Percentiles rank a stretch among this genome's conserved stretches.
These are phyloP conservation scores for Amphiprion ocellaris DNA, from an alignment of 2,113 vertebrate species.

Conservation along the genomic window DNA sequence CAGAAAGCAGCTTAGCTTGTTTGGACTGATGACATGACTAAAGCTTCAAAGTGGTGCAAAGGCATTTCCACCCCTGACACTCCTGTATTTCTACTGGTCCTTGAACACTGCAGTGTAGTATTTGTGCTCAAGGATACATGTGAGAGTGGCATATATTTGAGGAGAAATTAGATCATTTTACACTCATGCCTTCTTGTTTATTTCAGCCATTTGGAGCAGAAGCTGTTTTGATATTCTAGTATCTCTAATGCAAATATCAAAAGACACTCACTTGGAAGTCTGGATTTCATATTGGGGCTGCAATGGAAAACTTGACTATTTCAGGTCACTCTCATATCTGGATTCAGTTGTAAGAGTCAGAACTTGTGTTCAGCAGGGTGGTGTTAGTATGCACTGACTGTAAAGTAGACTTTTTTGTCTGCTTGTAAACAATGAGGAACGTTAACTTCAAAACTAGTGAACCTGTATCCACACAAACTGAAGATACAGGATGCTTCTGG, in stretches of 20 bases:
- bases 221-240: not conserved
- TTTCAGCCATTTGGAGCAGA: not conserved
- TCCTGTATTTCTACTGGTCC: not conserved
- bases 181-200: not conserved
- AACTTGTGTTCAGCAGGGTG: not conserved
- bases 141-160: too few relatives aligned
- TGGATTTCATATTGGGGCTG: not conserved
- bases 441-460: slow-evolving; percentile 1
- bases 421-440: not conserved
- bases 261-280: not conserved
- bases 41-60: not conserved
- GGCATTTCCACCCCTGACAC: not conserved
- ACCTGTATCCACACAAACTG: not conserved
- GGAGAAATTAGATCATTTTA: too few relatives aligned
- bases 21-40: not conserved
- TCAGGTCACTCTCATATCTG: not conserved
- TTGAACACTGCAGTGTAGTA: too few relatives aligned
- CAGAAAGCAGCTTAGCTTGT: slow-evolving; percentile 32
- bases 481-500: slow-evolving; percentile 17
- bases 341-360: not conserved
- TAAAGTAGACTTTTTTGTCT: not conserved
- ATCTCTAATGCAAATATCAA: not conserved
- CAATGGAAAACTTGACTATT: slow-evolving; percentile 9
- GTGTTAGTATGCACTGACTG: not conserved
- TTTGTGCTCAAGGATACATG: too few relatives aligned